Evolutionary conservation across 2,113 vertebrate species (phyloP).

Genomic region (Pavo muticus): DNA sequence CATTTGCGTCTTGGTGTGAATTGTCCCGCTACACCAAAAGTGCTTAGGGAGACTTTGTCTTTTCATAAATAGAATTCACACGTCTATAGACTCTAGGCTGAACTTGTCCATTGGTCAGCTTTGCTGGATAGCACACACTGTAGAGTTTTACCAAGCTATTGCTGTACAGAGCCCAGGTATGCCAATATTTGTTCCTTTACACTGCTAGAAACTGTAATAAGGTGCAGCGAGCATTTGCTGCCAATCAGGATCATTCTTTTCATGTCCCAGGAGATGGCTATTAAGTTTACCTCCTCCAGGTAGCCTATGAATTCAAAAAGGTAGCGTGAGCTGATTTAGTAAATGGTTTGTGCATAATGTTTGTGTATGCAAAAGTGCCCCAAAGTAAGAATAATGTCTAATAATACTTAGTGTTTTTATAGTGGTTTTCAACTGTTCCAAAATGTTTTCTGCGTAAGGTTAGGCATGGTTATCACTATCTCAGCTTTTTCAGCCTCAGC

Average conservation of each 20-base stretch:
- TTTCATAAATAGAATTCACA: background rate
- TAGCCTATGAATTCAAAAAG: background rate
- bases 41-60: background rate
- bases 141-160: conserved; percentile 5
- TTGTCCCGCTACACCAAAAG: background rate
- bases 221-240: conserved; percentile 11
- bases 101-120: conserved; percentile 2
- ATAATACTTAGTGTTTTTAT: background rate
- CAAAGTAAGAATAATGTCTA: background rate
- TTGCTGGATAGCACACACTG: background rate
- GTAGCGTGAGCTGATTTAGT: background rate
- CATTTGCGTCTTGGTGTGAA: background rate
- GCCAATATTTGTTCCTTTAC: background rate
- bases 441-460: background rate
- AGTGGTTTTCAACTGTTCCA: background rate
- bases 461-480: background rate
- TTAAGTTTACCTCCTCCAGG: background rate
- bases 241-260: conserved; percentile 8
- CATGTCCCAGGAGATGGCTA: background rate
- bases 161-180: background rate
- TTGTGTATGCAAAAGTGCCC: background rate
- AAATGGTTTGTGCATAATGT: background rate
- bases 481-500: background rate
- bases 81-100: background rate
- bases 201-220: background rate